These are phyloP conservation scores for Diplodus sargus DNA, from an alignment of 2,797 vertebrate genomes.

Conservation along the genomic window DNA sequence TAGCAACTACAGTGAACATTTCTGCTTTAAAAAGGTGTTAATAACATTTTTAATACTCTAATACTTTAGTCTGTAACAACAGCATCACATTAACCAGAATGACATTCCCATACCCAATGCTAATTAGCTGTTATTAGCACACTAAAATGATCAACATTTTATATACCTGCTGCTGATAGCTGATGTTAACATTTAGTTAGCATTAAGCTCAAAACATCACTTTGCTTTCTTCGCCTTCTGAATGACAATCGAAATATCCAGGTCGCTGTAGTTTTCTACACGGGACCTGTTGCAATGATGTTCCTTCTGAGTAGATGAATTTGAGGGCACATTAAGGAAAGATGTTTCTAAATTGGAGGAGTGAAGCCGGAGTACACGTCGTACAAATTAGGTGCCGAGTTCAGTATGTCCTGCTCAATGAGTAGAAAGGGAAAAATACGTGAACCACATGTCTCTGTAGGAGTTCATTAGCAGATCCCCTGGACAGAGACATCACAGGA, in stretches of 20 bases:
- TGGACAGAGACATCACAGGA: constrained; percentile 31
- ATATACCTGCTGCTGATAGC: background rate
- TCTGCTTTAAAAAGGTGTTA: too few species aligned
- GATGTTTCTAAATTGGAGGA: background rate
- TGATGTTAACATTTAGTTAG: too few species aligned
- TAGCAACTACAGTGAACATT: too few species aligned
- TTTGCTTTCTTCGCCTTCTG: too few species aligned
- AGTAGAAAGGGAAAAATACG: constrained; percentile 6
- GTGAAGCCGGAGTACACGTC: background rate
- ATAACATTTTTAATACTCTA: too few species aligned
- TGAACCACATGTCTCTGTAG: constrained; percentile 31
- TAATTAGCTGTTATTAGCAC: background rate
- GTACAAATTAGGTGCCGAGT: background rate
- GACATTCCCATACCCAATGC: background rate
- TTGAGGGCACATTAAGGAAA: background rate
- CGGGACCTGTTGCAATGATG: background rate
- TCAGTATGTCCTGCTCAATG: constrained; percentile 2
- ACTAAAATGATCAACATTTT: background rate
- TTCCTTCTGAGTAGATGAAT: background rate
- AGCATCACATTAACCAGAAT: background rate
- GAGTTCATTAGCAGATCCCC: constrained; percentile 46
- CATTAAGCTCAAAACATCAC: too few species aligned
- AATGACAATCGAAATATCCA: background rate
- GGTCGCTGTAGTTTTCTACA: background rate
- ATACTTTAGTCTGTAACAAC: background rate